Evolutionary conservation across 2,113 vertebrate genomes (phyloP).

Genomic region (Eretmochelys imbricata): DNA sequence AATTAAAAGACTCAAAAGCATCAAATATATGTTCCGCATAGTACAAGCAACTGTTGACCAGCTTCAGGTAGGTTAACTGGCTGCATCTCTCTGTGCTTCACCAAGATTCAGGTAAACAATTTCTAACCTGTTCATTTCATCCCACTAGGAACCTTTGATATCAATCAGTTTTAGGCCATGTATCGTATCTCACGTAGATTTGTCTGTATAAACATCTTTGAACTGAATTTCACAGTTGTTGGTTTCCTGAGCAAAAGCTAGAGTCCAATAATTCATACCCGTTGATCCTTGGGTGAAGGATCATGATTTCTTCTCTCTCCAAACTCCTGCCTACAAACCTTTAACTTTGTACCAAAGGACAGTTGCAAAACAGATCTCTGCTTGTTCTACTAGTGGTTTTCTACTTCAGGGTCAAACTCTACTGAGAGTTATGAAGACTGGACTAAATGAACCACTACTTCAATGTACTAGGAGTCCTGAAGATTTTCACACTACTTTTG

Average conservation of each 20-base stretch:
- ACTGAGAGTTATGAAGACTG: neutral
- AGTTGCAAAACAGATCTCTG: neutral
- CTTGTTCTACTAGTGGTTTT: neutral
- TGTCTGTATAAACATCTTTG: neutral
- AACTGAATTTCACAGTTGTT: neutral
- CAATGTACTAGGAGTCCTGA: neutral
- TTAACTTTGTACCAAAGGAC: neutral
- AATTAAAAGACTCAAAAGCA: neutral
- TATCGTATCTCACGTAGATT: slow-evolving; percentile 1
- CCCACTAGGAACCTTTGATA: neutral
- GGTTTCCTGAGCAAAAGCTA: neutral
- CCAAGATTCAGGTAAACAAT: neutral
- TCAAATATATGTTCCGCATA: neutral
- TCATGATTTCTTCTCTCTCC: neutral
- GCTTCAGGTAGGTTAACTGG: neutral
- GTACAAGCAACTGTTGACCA: neutral
- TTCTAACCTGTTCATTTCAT: neutral
- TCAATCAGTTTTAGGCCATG: neutral
- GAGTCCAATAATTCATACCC: neutral
- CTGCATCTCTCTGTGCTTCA: neutral
- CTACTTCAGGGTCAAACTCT: neutral
- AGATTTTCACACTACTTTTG: neutral
- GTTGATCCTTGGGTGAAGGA: neutral
- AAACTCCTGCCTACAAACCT: neutral
- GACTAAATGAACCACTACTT: neutral